These are phyloP conservation scores for Zhengitettix transpicula DNA, from an alignment of 2,888 invertebrate species.

Conservation along the genomic window DNA sequence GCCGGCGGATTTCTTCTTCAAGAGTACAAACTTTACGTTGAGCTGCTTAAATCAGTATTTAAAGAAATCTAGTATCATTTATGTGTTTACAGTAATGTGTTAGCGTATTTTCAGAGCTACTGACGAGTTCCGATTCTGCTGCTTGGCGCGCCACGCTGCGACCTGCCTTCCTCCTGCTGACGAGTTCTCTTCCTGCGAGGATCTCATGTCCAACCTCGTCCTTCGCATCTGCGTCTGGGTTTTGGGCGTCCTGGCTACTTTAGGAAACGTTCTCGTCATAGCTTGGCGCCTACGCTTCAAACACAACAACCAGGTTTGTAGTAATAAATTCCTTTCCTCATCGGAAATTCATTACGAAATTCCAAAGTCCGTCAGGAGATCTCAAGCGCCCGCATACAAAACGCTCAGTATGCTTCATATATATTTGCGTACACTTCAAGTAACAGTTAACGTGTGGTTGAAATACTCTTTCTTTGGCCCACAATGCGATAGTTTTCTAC, in stretches of 20 bases:
- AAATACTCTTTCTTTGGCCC: too few species aligned
- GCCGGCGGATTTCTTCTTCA: too few species aligned
- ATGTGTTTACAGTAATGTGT: not conserved
- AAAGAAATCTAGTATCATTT: not conserved
- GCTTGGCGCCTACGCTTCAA: conserved; percentile 24
- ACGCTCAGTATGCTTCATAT: too few species aligned
- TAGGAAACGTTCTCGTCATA: conserved; percentile 25
- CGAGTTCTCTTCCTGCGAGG: conserved; percentile 26
- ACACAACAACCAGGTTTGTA: conserved; percentile 25
- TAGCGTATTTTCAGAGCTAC: conserved; percentile 14
- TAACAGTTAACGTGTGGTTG: too few species aligned
- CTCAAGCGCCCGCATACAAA: too few species aligned
- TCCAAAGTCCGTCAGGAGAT: too few species aligned
- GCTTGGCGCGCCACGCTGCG: conserved; percentile 19
- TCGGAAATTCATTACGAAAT: too few species aligned
- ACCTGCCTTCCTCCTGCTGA: conserved; percentile 22
- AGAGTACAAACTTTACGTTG: too few species aligned
- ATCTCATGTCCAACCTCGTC: conserved; percentile 25
- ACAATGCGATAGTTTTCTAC: too few species aligned
- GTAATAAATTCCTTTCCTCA: too few species aligned
- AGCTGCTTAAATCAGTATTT: too few species aligned
- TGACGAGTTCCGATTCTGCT: conserved; percentile 21
- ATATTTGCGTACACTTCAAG: too few species aligned
- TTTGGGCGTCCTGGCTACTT: conserved; percentile 22
- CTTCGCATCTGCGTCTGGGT: conserved; percentile 26